Percentiles rank a stretch among this genome's conserved stretches.
These are phyloP conservation scores for Lophura swinhoii DNA, from an alignment of 2,797 vertebrate species.

Conservation along the genomic window DNA sequence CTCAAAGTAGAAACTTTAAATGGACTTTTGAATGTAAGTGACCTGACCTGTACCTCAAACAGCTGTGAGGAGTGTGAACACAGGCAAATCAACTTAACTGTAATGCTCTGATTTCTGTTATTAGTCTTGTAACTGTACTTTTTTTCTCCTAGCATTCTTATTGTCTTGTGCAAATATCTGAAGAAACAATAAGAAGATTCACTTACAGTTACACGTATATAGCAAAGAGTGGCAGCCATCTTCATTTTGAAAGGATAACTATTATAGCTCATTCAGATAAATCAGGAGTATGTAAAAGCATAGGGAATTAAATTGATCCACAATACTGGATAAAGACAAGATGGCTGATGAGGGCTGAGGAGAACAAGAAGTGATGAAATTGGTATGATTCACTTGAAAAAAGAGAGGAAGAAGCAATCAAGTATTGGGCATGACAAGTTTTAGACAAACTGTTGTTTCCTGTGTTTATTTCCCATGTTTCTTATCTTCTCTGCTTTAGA, in stretches of 20 bases:
- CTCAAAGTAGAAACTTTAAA: not conserved
- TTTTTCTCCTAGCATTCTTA: not conserved
- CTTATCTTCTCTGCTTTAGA: not conserved
- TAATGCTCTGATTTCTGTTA: too few species aligned
- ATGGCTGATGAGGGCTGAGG: not conserved
- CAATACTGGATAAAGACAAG: not conserved
- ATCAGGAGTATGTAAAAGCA: not conserved
- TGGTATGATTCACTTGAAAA: not conserved
- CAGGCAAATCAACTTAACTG: not conserved
- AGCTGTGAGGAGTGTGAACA: not conserved
- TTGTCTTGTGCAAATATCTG: not conserved
- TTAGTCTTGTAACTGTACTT: not conserved
- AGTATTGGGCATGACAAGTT: not conserved
- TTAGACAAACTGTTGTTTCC: not conserved
- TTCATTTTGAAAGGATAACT: not conserved
- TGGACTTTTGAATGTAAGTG: not conserved
- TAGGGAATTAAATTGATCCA: not conserved
- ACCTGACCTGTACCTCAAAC: not conserved
- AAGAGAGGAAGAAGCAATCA: fast-evolving
- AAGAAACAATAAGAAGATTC: not conserved
- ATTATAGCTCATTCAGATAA: not conserved
- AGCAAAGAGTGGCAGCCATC: not conserved
- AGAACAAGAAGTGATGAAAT: not conserved
- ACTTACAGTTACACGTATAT: not conserved
- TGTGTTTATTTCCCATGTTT: not conserved